Evolutionary conservation across 2,113 vertebrate genomes (phyloP).

Genomic region (Sinocyclocheilus anshuiensis): DNA sequence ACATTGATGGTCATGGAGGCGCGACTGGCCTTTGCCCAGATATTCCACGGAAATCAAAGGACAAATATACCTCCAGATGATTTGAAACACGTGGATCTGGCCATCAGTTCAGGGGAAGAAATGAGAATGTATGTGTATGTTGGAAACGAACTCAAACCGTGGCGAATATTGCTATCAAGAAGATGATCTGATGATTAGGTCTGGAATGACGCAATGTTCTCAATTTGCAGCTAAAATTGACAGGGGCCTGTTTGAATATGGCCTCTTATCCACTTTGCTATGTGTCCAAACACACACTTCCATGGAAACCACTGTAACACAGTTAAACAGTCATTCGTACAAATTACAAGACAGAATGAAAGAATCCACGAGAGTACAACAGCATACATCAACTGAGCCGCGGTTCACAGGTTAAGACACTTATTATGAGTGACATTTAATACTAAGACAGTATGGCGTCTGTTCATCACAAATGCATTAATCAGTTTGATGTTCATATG

Average conservation of each 20-base stretch:
- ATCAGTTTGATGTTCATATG: slow-evolving; percentile 37
- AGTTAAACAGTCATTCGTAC: slow-evolving; percentile 23
- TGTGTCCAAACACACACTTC: background rate
- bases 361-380: background rate
- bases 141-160: slow-evolving; percentile 19
- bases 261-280: background rate
- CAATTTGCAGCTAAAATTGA: slow-evolving; percentile 21
- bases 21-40: slow-evolving; percentile 49
- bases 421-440: slow-evolving; percentile 34
- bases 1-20: slow-evolving; percentile 40
- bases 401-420: slow-evolving; percentile 15
- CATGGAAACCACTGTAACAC: slow-evolving; percentile 31
- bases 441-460: slow-evolving; percentile 32
- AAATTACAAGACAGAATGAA: background rate
- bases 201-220: slow-evolving; percentile 45
- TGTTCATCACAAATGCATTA: slow-evolving; percentile 18
- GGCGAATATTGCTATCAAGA: slow-evolving; percentile 8
- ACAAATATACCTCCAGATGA: slow-evolving; percentile 45
- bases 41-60: slow-evolving; percentile 59
- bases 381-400: slow-evolving; percentile 16
- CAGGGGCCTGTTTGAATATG: slow-evolving; percentile 16
- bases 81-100: slow-evolving; percentile 60
- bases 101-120: slow-evolving; percentile 47
- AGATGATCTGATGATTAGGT: slow-evolving; percentile 35
- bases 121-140: slow-evolving; percentile 34